Evolutionary conservation across 2,888 invertebrate species (phyloP).

Genomic region (Platycheirus albimanus): DNA sequence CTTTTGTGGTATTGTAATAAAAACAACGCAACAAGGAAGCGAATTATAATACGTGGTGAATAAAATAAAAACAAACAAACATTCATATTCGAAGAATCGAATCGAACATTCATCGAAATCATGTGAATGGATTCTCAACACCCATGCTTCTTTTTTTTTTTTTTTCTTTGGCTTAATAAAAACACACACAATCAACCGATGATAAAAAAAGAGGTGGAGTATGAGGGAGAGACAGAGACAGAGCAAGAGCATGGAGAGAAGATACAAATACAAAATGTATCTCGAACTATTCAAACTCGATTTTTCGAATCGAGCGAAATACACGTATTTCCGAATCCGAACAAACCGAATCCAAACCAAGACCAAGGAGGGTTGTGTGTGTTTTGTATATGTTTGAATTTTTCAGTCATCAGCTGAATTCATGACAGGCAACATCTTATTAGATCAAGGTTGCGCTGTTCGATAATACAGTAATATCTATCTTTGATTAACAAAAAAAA

Average conservation of each 20-base stretch:
- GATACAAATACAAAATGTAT: constrained; percentile 72
- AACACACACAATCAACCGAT: constrained; percentile 61
- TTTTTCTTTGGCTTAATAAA: no score
- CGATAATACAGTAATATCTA: constrained; percentile 66
- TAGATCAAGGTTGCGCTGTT: constrained; percentile 79
- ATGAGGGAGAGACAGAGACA: constrained; percentile 74
- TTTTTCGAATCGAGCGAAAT: constrained; percentile 70
- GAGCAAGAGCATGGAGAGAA: constrained; percentile 74
- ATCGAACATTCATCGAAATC: constrained; percentile 73
- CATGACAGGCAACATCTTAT: constrained; percentile 83
- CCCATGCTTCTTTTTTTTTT: constrained; percentile 33
- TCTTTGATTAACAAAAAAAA: constrained; percentile 29
- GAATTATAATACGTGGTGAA: constrained; percentile 66
- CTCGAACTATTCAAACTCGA: constrained; percentile 74
- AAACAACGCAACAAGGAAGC: constrained; percentile 70
- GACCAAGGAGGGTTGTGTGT: constrained; percentile 80
- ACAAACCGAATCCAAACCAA: constrained; percentile 9
- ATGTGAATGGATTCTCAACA: constrained; percentile 65
- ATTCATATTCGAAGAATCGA: constrained; percentile 61
- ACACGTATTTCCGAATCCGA: constrained; percentile 23
- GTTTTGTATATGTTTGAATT: constrained; percentile 81
- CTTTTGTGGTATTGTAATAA: constrained; percentile 58
- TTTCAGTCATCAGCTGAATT: constrained; percentile 83
- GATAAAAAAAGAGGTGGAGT: constrained; percentile 72
- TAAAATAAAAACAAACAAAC: constrained; percentile 34